These are phyloP conservation scores for Rugalucina vietnamica DNA, from an alignment of 2,888 invertebrate genomes.

Conservation along the genomic window DNA sequence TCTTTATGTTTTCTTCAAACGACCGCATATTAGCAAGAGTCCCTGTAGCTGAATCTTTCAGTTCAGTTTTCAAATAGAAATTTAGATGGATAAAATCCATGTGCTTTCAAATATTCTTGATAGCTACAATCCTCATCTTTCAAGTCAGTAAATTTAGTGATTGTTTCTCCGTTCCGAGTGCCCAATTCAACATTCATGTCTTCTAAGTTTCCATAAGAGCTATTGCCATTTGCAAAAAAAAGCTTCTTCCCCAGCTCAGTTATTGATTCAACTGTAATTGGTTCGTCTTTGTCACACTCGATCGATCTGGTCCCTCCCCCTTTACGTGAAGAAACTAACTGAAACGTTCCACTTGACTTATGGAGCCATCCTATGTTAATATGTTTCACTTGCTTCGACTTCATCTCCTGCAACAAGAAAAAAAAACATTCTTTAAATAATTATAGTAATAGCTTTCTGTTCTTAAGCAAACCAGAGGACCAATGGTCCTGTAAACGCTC, in stretches of 20 bases:
- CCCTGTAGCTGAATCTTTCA: too few relatives aligned
- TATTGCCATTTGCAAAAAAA: background rate
- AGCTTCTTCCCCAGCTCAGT: background rate
- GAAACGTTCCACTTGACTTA: background rate
- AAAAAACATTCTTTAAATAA: too few relatives aligned
- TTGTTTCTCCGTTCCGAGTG: background rate
- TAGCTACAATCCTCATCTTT: background rate
- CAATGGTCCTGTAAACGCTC: too few relatives aligned
- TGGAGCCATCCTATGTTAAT: background rate
- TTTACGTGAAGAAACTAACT: background rate
- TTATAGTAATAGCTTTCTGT: too few relatives aligned
- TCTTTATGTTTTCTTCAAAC: too few relatives aligned
- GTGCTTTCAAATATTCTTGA: background rate
- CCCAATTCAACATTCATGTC: background rate
- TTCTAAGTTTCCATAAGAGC: background rate
- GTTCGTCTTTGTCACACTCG: background rate
- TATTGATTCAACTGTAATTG: background rate
- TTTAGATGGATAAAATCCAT: too few relatives aligned
- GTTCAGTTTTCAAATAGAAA: too few relatives aligned
- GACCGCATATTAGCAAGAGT: too few relatives aligned
- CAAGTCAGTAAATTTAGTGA: background rate
- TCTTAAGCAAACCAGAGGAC: too few relatives aligned
- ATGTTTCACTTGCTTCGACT: too few relatives aligned
- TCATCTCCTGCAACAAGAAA: too few relatives aligned
- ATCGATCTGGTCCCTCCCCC: background rate